Evolutionary conservation across 35 echinoderm and acorn worm genomes (phyloP), one percentile per base, ranked within the genome.

Genomic region (Stichopus chloronotus): DNA sequence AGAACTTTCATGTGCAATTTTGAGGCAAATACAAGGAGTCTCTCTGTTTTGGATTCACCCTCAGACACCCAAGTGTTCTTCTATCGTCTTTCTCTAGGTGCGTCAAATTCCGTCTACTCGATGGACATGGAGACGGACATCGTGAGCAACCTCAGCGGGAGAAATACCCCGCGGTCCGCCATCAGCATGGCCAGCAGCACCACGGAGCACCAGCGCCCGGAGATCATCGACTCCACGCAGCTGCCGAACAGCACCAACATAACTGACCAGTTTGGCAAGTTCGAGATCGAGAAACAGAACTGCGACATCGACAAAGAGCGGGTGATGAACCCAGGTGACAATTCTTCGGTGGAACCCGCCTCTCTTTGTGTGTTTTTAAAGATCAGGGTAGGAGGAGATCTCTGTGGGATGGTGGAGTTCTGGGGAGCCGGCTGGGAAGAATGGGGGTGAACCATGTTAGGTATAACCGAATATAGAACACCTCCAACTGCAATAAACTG

Each of bases 251-350:
- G 90, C 69, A 91, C 93, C 76, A 96, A 99, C 79, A 99, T 99
- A 77, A 96, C 97, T 25, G 97, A 99, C 69, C 93, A 94, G 81
- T 99, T 99, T 95, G 97, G 97, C 0, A 98, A 98, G 74, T 98
- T 98, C 95, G 96, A 98, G 22, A 98, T 98, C 79, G 90, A 95
- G 22, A 88, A 89, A 54, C 87, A 89, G 22, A 89, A 89, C 57
- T 89, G 83, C 30, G 91, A 94, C 85, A 59, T 98, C 16, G 95
- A 98, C 25, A 94, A 94, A 23, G 86, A 92, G 53, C 80, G 94
- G 91, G 88, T 87, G 54, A 91, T 94, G 92, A 92, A 88, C 6
- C 95, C 95, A 78, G 95, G 95, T 96, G 79, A 24, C 30, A 25
- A 16, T 12, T 5, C 59, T 52, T 10, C 21, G 52, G 16, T 6